Evolutionary conservation across 2,888 invertebrate species (phyloP), one percentile per base, ranked within the genome.

Genomic region (Limnephilus auricula): DNA sequence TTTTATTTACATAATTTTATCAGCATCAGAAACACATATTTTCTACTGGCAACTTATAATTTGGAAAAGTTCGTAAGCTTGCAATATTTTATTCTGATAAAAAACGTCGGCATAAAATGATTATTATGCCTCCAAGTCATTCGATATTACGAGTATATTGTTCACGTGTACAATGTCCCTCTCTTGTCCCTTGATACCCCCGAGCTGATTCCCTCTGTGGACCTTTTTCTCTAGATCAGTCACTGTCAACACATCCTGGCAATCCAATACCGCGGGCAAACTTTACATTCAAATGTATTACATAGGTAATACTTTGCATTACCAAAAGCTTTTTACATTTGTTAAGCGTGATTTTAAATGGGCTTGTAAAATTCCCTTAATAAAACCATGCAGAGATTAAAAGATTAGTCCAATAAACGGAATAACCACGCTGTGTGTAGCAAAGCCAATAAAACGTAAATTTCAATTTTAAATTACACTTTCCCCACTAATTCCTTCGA

Each of bases 221-320:
- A 83, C 90, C 84, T 90, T 90, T 84, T 37, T 65, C 90, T 84
- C 84, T 34, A 85, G 65, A 90, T 90, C 90, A 50, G 85, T 90
- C 90, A 90, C 83, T 90, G 90, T 90, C 90, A 90, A 90, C 85
- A 90, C 83, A 84, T 90, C 90, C 78, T 82, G 34, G 82, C 82
- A 82, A 82, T 25, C 82, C 82, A 34, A 82, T 82, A 82, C 82
- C 82, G 32, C 37, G 34, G 82, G 34, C 82, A 25, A 25, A 82
- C 25, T 82, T 82, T 82, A 37, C 82, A 32, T 37, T 34, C 31
- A 82, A 82, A 82, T 82, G 82, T 82, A 34, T 34, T 82, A 32
- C 32, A 82, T 34, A 25, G 10, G 12, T 40, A 40, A 32, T 34
- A 34, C 32, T 82, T 34, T 32, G 82, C 82, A 34, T 82, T 34